Evolutionary conservation across 2,113 vertebrate species (phyloP), one percentile per base, ranked within the genome.

Genomic region (Gambusia holbrooki): DNA sequence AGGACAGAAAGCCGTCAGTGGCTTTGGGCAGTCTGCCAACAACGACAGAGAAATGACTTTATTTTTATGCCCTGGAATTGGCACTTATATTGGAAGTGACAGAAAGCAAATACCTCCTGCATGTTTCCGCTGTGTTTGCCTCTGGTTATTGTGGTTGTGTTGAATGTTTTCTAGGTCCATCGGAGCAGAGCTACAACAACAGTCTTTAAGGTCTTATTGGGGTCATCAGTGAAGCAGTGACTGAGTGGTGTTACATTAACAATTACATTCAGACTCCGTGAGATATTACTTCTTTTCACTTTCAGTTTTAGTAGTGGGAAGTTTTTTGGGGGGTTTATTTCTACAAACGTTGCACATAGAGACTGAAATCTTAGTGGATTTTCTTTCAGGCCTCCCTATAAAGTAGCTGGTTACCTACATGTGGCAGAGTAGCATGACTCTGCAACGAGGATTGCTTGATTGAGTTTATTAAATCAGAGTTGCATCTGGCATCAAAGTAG

Each of bases 1-100:
- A 86, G 88, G 87, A 88, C 84, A 88, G 81, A 81, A 84, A 88
- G 72, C 69, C 64, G 54, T 90, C 79, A 77, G 69, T 62, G 45
- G 84, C 81, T 85, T 81, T 71, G 84, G 87, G 88, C 74, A 80
- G 82, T 82, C 35, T 70, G 77, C 84, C 88, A 88, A 58, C 62
- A 29, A 73, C 1, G 64, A 70, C 79, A 73, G 73, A 89, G 74
- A 84, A 91, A 92, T 69, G 32, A 85, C 88, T 89, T 86, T 76
- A 86, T 89, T 88, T 58, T 85, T 19, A 76, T 73, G 69, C 64
- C 64, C n/a, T 73, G 69, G 79, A 89, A 86, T 81, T 82, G 73
- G 86, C 71, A 80, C 69, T 79, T 73, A 66, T 76, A 88, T 87
- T 71, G 65, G 71, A 87, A 84, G 71, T 51, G 73, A 89, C 86